Conservation (phyloP, 2,888 invertebrate species). For the Eristalinus aeneus region DNA sequence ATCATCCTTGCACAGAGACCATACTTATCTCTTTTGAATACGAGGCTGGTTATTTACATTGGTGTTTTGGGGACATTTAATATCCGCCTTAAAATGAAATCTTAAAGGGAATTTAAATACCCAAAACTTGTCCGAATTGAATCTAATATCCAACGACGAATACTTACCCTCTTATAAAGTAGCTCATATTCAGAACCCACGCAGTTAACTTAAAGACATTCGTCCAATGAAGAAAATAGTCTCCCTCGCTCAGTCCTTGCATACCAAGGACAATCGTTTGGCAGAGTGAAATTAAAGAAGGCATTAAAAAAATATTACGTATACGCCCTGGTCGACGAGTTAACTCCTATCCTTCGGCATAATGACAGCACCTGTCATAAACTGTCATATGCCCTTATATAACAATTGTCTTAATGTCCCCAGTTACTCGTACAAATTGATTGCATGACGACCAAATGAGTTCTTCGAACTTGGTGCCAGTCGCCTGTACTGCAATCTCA, state of each 20-base stretch:
- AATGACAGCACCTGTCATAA: constrained; percentile 8
- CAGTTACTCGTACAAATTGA: neutral
- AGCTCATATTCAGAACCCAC: too few relatives aligned
- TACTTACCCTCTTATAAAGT: too few relatives aligned
- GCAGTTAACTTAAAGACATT: neutral
- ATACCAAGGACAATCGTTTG: too few relatives aligned
- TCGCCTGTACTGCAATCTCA: neutral
- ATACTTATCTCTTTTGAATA: too few relatives aligned
- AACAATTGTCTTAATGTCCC: neutral
- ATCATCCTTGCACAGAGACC: too few relatives aligned
- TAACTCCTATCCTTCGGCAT: neutral
- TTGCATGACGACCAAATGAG: constrained; percentile 4
- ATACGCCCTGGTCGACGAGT: constrained; percentile 12
- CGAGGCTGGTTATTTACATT: too few relatives aligned
- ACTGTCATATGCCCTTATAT: constrained; percentile 1
- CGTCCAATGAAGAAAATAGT: neutral
- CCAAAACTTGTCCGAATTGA: too few relatives aligned
- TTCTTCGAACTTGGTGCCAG: constrained; percentile 29
- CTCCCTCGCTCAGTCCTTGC: neutral
- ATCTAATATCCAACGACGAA: too few relatives aligned
- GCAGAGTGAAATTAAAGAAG: neutral
- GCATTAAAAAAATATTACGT: constrained; percentile 11
- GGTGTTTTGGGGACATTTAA: too few relatives aligned
- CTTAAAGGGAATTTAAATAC: too few relatives aligned
- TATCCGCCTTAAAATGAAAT: too few relatives aligned